phyloP scores from a whole-genome alignment of 30 jellyfish, hydroid and myxozoan genomes.

The Cassiopea xamachana region DNA sequence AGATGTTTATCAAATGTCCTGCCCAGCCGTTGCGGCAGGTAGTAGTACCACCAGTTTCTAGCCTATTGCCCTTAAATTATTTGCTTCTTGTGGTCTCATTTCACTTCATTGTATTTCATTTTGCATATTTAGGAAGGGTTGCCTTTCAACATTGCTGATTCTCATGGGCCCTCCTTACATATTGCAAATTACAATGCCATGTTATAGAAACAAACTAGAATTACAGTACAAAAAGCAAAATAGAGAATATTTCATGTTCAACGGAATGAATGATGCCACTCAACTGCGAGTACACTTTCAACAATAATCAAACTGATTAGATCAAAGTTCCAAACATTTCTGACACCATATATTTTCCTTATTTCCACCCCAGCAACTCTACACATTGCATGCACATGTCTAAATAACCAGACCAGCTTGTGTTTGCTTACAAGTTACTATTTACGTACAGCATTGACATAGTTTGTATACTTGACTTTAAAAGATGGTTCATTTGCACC shows the following conservation, averaged over 20 bases:
- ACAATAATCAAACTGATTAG: too few species aligned
- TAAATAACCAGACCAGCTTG: too few species aligned
- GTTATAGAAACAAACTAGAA: too few species aligned
- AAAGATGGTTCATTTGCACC: not conserved
- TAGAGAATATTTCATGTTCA: too few species aligned
- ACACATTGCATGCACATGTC: too few species aligned
- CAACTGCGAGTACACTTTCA: too few species aligned
- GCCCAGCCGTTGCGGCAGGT: slow-evolving; percentile 93
- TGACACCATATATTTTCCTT: too few species aligned
- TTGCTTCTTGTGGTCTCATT: not conserved
- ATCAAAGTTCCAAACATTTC: too few species aligned
- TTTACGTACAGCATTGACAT: not conserved
- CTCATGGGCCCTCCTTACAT: not conserved
- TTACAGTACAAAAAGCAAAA: too few species aligned
- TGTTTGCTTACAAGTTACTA: too few species aligned
- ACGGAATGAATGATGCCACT: too few species aligned
- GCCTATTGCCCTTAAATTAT: not conserved
- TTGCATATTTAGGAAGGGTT: not conserved
- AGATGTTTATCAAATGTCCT: slow-evolving; percentile 88
- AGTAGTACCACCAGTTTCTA: not conserved
- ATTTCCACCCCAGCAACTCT: too few species aligned
- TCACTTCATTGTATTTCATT: not conserved
- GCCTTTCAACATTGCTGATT: not conserved
- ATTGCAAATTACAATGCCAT: not conserved
- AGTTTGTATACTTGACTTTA: not conserved